These are phyloP conservation scores for Pandion haliaetus DNA, from an alignment of 2,113 vertebrate genomes.

Conservation along the genomic window DNA sequence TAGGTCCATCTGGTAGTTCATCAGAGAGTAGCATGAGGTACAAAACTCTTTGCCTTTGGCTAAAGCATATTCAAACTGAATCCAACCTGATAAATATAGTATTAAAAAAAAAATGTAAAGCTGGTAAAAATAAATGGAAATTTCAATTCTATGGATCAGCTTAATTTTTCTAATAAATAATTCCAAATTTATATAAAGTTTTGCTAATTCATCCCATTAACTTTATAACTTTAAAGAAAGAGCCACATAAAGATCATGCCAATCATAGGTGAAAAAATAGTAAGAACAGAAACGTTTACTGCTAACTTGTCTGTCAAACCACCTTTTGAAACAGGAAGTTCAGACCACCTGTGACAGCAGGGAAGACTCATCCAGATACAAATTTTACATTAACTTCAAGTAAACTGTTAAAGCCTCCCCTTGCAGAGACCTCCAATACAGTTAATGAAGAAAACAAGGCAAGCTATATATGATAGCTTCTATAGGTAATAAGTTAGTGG, in stretches of 20 bases:
- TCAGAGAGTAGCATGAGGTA: background rate
- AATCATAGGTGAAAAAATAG: background rate
- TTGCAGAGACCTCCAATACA: background rate
- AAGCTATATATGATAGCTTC: background rate
- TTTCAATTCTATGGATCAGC: background rate
- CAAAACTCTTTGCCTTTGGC: background rate
- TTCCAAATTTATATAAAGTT: background rate
- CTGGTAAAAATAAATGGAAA: background rate
- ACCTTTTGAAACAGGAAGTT: background rate
- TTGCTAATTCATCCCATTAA: background rate
- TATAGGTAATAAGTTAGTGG: background rate
- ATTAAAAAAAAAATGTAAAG: background rate
- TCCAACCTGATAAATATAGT: background rate
- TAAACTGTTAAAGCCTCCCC: background rate
- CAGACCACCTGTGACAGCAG: background rate
- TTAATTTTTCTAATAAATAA: background rate
- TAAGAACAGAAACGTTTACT: fast-evolving
- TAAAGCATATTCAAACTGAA: background rate
- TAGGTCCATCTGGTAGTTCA: background rate
- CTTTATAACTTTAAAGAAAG: background rate
- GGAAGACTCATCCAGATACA: background rate
- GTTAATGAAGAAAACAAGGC: background rate
- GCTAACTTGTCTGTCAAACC: background rate
- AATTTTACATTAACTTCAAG: background rate
- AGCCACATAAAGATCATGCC: background rate